Percentiles rank a stretch among this genome's conserved stretches.
These are phyloP conservation scores for Palythoa caribaeorum DNA, from an alignment of 92 coral and sea anemone genomes.

Conservation along the genomic window DNA sequence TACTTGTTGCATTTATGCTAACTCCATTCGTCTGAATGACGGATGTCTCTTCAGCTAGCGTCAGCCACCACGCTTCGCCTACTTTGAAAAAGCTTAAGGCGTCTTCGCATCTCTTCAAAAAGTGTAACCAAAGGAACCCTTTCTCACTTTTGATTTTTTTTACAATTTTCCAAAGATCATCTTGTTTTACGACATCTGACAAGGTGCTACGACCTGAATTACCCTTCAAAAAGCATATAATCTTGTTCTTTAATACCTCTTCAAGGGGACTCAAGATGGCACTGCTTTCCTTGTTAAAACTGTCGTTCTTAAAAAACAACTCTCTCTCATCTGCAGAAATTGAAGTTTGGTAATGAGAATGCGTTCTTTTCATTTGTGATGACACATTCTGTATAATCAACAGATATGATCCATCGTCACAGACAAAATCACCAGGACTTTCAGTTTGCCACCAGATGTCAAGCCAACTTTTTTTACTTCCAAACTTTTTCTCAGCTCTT, in stretches of 20 bases:
- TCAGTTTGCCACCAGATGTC: neutral
- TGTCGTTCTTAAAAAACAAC: neutral
- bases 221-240: slow-evolving; percentile 26
- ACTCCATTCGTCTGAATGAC: neutral
- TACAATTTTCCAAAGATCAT: neutral
- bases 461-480: slow-evolving; percentile 32
- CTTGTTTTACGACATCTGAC: neutral
- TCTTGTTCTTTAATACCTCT: neutral
- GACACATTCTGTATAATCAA: neutral
- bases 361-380: neutral
- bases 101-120: slow-evolving; percentile 19
- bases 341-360: neutral
- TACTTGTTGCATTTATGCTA: neutral
- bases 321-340: slow-evolving; percentile 9
- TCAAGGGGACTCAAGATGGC: slow-evolving; percentile 5
- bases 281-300: neutral
- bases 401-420: slow-evolving; percentile 19
- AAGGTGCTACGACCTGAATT: slow-evolving; percentile 9
- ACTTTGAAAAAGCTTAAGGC: neutral
- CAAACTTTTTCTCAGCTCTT: slow-evolving; percentile 7
- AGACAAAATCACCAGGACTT: neutral
- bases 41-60: neutral
- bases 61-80: slow-evolving; percentile 10
- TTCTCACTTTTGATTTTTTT: neutral
- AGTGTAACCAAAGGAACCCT: slow-evolving; percentile 18